A percentile compares a stretch with the other conserved stretches of the same genome.
Conservation (phyloP, 2,797 vertebrate species). For the Onychomys leucogaster region DNA sequence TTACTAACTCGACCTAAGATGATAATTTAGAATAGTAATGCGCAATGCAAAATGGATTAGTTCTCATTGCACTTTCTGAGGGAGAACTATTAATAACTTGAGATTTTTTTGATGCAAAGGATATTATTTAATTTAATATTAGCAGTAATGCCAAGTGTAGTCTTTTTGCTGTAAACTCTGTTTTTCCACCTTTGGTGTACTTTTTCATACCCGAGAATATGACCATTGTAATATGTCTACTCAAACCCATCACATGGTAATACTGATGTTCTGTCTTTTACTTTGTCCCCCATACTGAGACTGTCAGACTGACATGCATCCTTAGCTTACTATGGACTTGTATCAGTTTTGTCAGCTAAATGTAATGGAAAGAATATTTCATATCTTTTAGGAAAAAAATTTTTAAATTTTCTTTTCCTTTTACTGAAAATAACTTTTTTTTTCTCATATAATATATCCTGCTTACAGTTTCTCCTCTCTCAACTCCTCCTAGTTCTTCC, state of each 20-base stretch:
- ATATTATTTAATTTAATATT: constrained; percentile 44
- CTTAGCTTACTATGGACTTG: constrained; percentile 41
- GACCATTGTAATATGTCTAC: constrained; percentile 41
- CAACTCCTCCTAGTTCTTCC: neutral
- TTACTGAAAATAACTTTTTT: neutral
- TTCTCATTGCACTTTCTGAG: constrained; percentile 20
- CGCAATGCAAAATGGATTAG: constrained; percentile 18
- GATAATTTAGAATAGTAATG: constrained; percentile 10
- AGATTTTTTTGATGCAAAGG: constrained; percentile 33
- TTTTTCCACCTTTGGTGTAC: neutral
- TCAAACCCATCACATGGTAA: constrained; percentile 26
- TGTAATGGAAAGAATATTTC: constrained; percentile 26
- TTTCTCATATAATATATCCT: neutral
- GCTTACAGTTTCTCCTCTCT: neutral
- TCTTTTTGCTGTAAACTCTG: constrained; percentile 48
- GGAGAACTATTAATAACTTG: constrained; percentile 44
- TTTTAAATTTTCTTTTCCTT: neutral
- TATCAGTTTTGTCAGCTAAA: constrained; percentile 20
- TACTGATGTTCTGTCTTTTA: neutral
- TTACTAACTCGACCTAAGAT: neutral
- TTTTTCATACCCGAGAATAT: constrained; percentile 48
- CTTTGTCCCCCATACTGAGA: neutral
- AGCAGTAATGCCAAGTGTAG: neutral
- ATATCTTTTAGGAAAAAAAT: constrained; percentile 17
- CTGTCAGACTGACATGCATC: constrained; percentile 12